Evolutionary conservation across 2,797 vertebrate genomes (phyloP).

Genomic region (Centropyge bicolor): DNA sequence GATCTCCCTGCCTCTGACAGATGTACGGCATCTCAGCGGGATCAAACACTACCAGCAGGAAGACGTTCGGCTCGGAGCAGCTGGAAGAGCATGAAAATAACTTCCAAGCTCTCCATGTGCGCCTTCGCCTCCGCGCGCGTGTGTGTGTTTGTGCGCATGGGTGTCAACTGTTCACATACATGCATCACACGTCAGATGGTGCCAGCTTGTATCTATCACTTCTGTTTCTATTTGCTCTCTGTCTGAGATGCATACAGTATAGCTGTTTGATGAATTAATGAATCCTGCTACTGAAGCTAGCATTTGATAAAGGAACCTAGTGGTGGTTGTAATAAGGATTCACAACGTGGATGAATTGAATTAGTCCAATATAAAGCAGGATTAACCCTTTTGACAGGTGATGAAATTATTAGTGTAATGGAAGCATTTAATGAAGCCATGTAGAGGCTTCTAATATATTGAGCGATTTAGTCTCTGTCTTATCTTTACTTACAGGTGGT

Average conservation of each 20-base stretch:
- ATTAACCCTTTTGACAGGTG: not conserved
- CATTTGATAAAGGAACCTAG: not conserved
- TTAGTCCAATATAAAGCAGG: no score
- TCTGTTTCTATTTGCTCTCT: not conserved
- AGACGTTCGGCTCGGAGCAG: conserved; percentile 67
- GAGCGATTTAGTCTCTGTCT: conserved; percentile 4
- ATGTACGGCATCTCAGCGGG: conserved; percentile 70
- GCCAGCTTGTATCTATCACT: not conserved
- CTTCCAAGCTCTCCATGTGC: conserved; percentile 53
- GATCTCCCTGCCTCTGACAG: conserved; percentile 72
- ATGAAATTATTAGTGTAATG: not conserved
- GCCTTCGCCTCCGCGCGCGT: conserved; percentile 15
- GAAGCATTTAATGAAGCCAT: conserved; percentile 5
- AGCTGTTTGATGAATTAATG: not conserved
- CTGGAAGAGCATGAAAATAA: conserved; percentile 71
- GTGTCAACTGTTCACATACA: conserved; percentile 32
- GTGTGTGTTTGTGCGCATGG: conserved; percentile 1
- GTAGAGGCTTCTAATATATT: not conserved
- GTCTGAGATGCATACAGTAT: not conserved
- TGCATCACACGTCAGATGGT: conserved; percentile 23
- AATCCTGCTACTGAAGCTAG: not conserved
- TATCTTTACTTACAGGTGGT: conserved; percentile 29
- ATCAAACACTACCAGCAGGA: conserved; percentile 77
- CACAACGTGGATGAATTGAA: not conserved
- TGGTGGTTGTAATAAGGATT: not conserved